A percentile compares a stretch with the other conserved stretches of the same genome.
These are phyloP conservation scores for Platyscapa corneri DNA, from an alignment of 1,140 invertebrate genomes.

Conservation along the genomic window DNA sequence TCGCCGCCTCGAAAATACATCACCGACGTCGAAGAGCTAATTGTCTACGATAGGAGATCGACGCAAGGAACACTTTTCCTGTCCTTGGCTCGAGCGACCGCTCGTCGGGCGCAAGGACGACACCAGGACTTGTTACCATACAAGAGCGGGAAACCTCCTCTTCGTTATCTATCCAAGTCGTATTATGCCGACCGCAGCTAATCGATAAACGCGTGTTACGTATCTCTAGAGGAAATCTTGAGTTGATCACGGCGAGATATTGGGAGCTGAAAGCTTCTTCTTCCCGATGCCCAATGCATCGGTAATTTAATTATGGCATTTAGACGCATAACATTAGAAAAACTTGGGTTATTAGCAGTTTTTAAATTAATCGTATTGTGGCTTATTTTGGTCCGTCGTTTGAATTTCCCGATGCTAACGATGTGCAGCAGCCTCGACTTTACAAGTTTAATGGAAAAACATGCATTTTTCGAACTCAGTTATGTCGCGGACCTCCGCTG, in stretches of 20 bases:
- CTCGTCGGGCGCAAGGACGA: not conserved
- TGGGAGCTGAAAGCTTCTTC: too few species aligned
- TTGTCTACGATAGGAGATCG: slow-evolving; percentile 38
- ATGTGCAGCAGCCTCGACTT: too few species aligned
- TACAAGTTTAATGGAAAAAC: too few species aligned
- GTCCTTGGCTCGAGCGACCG: not conserved
- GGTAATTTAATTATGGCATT: too few species aligned
- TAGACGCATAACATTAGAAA: too few species aligned
- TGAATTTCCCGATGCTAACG: too few species aligned
- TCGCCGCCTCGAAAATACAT: not conserved
- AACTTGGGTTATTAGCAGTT: too few species aligned
- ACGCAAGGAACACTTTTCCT: slow-evolving; percentile 3
- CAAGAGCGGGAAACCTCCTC: slow-evolving; percentile 8
- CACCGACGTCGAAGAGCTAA: slow-evolving; percentile 4
- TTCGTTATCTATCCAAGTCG: not conserved
- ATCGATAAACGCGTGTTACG: slow-evolving; percentile 33
- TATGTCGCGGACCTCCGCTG: too few species aligned
- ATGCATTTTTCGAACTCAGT: too few species aligned
- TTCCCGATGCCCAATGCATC: too few species aligned
- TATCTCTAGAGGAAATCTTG: not conserved
- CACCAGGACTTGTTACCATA: slow-evolving; percentile 40
- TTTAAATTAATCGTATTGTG: too few species aligned
- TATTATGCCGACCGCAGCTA: slow-evolving; percentile 30
- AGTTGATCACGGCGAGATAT: slow-evolving; percentile 1
- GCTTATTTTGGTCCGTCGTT: too few species aligned